phyloP scores from a whole-genome alignment of 2,113 vertebrate genomes.

The Sminthopsis crassicaudata region DNA sequence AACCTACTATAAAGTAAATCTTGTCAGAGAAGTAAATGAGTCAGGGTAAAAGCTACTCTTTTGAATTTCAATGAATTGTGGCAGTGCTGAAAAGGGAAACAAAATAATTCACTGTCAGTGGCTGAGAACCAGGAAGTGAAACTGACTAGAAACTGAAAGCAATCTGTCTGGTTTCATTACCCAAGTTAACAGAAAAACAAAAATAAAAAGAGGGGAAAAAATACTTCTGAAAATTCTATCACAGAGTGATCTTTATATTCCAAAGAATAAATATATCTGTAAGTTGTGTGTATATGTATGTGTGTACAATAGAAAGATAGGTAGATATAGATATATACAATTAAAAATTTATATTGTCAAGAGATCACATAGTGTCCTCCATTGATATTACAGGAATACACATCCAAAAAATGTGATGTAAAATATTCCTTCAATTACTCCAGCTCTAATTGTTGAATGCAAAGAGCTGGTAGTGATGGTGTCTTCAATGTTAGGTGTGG shows the following conservation, averaged over 20 bases:
- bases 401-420: not conserved
- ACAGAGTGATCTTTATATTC: not conserved
- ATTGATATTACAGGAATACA: not conserved
- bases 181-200: constrained; percentile 23
- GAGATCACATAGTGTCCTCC: not conserved
- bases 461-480: not conserved
- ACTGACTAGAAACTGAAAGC: not conserved
- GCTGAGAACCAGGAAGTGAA: constrained; percentile 10
- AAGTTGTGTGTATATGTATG: not conserved
- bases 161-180: constrained; percentile 28
- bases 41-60: not conserved
- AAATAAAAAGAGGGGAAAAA: not conserved
- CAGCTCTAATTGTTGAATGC: not conserved
- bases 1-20: not conserved
- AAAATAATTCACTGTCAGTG: not conserved
- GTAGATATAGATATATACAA: not conserved
- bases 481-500: too few relatives aligned
- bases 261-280: not conserved
- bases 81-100: constrained; percentile 18
- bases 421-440: not conserved
- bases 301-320: too few relatives aligned
- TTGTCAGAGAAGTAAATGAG: constrained; percentile 20
- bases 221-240: not conserved
- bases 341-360: not conserved
- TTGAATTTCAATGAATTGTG: constrained; percentile 9